These are phyloP conservation scores for Acyrthosiphon pisum DNA, from an alignment of 1,140 invertebrate species.

Conservation along the genomic window DNA sequence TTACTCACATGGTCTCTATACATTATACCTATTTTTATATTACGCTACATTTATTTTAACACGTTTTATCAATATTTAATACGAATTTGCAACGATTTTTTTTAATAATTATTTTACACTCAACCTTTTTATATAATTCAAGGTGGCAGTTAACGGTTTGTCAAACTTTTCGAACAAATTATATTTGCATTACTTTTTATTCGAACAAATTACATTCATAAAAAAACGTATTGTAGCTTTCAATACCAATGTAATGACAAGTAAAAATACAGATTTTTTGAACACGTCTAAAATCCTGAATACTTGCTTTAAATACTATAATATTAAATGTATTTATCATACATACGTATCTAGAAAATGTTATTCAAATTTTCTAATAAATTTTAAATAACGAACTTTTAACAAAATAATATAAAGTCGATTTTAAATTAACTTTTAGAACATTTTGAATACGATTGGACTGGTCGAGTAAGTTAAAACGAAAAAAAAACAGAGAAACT, in stretches of 20 bases:
- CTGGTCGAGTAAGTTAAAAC: not conserved
- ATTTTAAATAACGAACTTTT: not conserved
- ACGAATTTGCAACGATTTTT: not conserved
- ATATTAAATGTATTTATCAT: not conserved
- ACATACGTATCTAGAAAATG: not conserved
- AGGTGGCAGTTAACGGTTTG: not conserved
- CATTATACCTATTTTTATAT: not conserved
- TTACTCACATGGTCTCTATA: no score
- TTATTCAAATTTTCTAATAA: not conserved
- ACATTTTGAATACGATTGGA: not conserved
- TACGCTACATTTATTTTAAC: not conserved
- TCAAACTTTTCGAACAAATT: not conserved
- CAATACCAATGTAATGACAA: not conserved
- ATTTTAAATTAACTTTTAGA: not conserved
- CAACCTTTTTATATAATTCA: not conserved
- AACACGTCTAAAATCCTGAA: not conserved
- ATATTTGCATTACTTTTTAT: not conserved
- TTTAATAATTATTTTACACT: not conserved
- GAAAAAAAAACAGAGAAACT: not conserved
- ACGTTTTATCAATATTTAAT: not conserved
- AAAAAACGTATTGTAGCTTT: not conserved
- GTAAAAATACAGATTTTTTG: not conserved
- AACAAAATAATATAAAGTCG: not conserved
- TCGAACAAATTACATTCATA: not conserved
- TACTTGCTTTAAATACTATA: not conserved